phyloP scores from a whole-genome alignment of 2,113 vertebrate genomes.

The Gasterosteus nipponicus region DNA sequence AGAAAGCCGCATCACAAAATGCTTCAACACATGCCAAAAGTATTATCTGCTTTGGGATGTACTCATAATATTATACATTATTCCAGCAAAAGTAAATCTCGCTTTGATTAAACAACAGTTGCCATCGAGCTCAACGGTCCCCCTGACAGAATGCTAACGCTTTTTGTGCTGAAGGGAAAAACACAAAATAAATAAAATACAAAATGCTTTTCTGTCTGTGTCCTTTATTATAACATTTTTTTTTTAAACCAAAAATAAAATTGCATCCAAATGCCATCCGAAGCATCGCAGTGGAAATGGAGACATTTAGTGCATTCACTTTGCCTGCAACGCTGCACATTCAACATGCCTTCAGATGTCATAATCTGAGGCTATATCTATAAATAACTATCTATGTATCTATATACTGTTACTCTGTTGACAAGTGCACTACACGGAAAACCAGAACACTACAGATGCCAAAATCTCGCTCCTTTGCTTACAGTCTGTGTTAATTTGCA shows the following conservation, averaged over 20 bases:
- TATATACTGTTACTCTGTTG: background rate
- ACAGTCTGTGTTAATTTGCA: background rate
- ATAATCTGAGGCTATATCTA: slow-evolving; percentile 32
- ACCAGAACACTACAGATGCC: background rate
- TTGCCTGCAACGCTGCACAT: background rate
- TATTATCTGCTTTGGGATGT: slow-evolving; percentile 39
- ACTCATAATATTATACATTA: slow-evolving; percentile 28
- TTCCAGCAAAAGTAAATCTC: slow-evolving; percentile 51
- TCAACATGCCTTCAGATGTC: slow-evolving; percentile 18
- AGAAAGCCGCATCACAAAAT: slow-evolving; percentile 11
- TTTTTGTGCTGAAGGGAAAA: slow-evolving; percentile 8
- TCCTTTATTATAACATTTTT: background rate
- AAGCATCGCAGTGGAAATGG: slow-evolving; percentile 14
- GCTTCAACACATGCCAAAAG: slow-evolving; percentile 25
- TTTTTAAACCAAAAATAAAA: background rate
- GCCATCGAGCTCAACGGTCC: slow-evolving; percentile 40
- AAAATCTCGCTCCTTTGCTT: background rate
- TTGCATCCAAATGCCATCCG: slow-evolving; percentile 14
- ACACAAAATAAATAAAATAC: background rate
- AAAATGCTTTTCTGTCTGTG: background rate
- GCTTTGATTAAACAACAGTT: slow-evolving; percentile 51
- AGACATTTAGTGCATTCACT: slow-evolving; percentile 21
- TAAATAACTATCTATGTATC: too few relatives aligned
- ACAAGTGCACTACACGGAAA: background rate
- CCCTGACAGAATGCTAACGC: slow-evolving; percentile 17